A percentile compares a stretch with the other conserved stretches of the same genome.
These are phyloP conservation scores for Acanthosepion lycidas DNA, from an alignment of 2,888 invertebrate genomes.

Conservation along the genomic window DNA sequence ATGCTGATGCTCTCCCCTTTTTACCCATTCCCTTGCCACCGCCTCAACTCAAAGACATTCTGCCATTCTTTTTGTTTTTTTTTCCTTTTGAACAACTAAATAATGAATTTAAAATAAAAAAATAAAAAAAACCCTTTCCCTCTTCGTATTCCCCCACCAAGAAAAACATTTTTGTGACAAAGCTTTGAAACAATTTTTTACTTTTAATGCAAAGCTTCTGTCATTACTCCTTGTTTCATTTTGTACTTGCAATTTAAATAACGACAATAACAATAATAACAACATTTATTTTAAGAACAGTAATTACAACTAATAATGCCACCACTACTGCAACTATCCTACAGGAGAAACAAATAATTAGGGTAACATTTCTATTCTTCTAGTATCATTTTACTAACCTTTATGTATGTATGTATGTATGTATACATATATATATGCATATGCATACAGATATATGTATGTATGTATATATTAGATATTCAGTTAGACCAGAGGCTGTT, in stretches of 20 bases:
- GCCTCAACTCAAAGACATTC: neutral
- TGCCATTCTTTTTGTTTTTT: neutral
- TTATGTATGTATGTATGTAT: conserved; percentile 22
- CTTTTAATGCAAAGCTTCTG: neutral
- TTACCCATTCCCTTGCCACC: neutral
- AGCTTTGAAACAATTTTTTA: neutral
- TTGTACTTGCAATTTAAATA: neutral
- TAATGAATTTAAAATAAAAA: neutral
- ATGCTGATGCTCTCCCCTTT: too few species aligned
- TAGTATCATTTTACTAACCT: conserved; percentile 33
- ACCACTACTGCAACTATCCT: neutral
- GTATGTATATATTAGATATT: conserved; percentile 9
- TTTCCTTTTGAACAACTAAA: conserved; percentile 11
- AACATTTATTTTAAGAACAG: too few species aligned
- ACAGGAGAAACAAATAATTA: neutral
- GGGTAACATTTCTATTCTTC: conserved; percentile 18
- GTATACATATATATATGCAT: neutral
- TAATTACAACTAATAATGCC: neutral
- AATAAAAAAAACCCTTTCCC: neutral
- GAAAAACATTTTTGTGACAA: neutral
- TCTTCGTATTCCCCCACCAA: neutral
- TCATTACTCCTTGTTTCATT: neutral
- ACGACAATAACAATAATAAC: neutral
- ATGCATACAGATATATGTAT: neutral
- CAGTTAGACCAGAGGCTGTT: conserved; percentile 33